Conservation (phyloP, 1,140 invertebrate species). For the Panulirus ornatus region DNA sequence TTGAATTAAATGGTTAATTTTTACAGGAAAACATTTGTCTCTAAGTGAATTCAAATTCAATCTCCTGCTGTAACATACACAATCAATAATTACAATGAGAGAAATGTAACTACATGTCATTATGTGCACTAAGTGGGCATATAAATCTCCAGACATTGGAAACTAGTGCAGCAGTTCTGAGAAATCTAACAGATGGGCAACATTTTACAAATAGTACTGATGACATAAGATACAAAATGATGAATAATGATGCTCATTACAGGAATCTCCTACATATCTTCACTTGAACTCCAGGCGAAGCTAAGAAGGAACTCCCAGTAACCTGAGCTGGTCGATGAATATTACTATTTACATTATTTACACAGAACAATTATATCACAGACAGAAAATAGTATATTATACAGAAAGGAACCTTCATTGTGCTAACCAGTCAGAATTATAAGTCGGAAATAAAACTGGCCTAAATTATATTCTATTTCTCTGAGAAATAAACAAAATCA, state of each 20-base stretch:
- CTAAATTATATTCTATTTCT: too few relatives aligned
- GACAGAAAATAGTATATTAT: not conserved
- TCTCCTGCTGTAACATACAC: too few relatives aligned
- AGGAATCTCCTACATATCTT: not conserved
- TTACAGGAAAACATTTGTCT: too few relatives aligned
- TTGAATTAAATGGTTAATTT: too few relatives aligned
- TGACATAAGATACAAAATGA: not conserved
- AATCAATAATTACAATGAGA: too few relatives aligned
- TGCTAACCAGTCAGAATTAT: not conserved
- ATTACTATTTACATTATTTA: constrained; percentile 9
- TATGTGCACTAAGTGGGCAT: too few relatives aligned
- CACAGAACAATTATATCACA: constrained; percentile 6
- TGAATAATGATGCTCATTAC: not conserved
- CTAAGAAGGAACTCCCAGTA: not conserved
- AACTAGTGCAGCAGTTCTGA: too few relatives aligned
- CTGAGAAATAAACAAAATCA: not conserved
- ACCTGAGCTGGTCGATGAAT: not conserved
- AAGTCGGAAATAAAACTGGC: not conserved
- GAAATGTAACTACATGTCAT: too few relatives aligned
- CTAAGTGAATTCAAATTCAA: too few relatives aligned
- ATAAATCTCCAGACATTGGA: too few relatives aligned
- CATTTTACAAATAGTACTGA: too few relatives aligned
- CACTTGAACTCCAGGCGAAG: not conserved
- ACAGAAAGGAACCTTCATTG: not conserved
- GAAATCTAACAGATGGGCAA: too few relatives aligned